Conservation (phyloP, 23 tunicate species). For the Phallusia fumigata region DNA sequence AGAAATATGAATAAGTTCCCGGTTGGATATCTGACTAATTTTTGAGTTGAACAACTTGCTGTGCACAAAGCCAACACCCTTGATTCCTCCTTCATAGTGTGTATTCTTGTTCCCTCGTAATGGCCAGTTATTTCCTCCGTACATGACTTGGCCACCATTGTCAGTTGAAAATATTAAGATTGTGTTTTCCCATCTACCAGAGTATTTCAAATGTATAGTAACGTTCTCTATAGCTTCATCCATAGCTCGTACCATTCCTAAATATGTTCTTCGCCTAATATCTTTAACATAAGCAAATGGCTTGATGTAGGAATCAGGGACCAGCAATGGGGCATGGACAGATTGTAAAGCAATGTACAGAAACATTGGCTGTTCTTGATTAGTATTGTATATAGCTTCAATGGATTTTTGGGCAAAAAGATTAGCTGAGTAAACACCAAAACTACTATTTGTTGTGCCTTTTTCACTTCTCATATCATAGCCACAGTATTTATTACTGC, state of each 20-base stretch:
- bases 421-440: constrained; percentile 41
- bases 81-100: not conserved
- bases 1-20: not conserved
- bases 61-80: not conserved
- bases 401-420: constrained; percentile 31
- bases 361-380: constrained; percentile 47
- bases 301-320: constrained; percentile 31
- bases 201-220: constrained; percentile 10
- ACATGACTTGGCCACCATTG: not conserved
- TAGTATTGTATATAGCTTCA: constrained; percentile 13
- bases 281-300: constrained; percentile 24
- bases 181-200: constrained; percentile 54
- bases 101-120: not conserved
- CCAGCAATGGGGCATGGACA: constrained; percentile 78
- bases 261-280: constrained; percentile 23
- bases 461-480: constrained; percentile 33
- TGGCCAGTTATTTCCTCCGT: not conserved
- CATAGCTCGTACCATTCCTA: constrained; percentile 46
- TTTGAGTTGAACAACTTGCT: no score
- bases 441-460: constrained; percentile 38
- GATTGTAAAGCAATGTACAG: constrained; percentile 74
- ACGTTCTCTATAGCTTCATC: constrained; percentile 38
- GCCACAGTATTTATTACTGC: constrained; percentile 10
- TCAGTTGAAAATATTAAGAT: constrained; percentile 50
- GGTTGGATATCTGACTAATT: no score